phyloP scores from a whole-genome alignment of 2,797 vertebrate genomes.

The Darevskia mixta region DNA sequence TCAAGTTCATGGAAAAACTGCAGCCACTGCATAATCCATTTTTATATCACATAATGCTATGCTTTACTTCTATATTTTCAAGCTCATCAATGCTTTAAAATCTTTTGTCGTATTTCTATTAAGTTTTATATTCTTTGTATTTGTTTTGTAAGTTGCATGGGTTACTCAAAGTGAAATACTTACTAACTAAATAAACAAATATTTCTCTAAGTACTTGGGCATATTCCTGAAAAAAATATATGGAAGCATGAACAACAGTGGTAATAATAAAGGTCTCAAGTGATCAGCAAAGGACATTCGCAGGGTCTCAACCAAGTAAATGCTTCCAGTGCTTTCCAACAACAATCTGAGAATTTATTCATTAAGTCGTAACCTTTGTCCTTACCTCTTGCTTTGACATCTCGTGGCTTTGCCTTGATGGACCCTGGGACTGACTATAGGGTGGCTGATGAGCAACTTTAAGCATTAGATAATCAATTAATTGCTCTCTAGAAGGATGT shows the following conservation, averaged over 20 bases:
- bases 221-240: background rate
- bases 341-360: slow-evolving; percentile 38
- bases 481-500: slow-evolving; percentile 94
- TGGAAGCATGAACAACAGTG: background rate
- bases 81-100: background rate
- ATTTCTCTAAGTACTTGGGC: background rate
- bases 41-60: background rate
- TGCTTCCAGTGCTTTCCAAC: background rate
- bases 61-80: background rate
- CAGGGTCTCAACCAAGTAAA: background rate
- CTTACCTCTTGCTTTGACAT: slow-evolving; percentile 91
- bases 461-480: slow-evolving; percentile 97
- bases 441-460: slow-evolving; percentile 90
- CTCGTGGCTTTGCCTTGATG: slow-evolving; percentile 84
- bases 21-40: background rate
- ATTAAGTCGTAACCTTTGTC: slow-evolving; percentile 44
- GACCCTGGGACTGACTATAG: slow-evolving; percentile 84
- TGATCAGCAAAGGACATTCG: background rate
- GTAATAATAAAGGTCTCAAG: background rate
- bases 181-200: slow-evolving; percentile 7
- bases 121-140: background rate
- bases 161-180: too few relatives aligned
- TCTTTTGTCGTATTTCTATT: background rate
- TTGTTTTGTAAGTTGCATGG: background rate
- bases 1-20: background rate